Percentiles rank a stretch among this genome's conserved stretches.
These are phyloP conservation scores for Passer domesticus DNA, from an alignment of 2,113 vertebrate genomes.

Conservation along the genomic window DNA sequence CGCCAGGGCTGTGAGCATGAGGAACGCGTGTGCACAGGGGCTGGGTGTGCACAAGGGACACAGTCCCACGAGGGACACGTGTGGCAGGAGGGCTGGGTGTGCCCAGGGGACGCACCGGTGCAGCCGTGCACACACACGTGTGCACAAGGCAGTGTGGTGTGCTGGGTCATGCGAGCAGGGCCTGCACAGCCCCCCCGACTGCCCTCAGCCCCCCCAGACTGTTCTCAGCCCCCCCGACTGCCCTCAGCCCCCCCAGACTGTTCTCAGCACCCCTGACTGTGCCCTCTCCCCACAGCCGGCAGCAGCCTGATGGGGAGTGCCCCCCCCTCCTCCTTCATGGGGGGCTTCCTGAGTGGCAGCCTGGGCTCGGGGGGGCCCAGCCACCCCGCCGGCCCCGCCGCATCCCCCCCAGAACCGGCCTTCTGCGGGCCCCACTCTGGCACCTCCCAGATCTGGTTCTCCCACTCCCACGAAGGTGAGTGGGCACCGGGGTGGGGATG, in stretches of 20 bases:
- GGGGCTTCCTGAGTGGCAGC: conserved; percentile 93
- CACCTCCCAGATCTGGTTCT: conserved; percentile 96
- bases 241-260: background rate
- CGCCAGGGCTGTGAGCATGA: accelerated
- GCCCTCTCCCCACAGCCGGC: conserved; percentile 73
- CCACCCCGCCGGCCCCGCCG: conserved; percentile 83
- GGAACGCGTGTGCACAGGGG: accelerated
- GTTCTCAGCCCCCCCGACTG: background rate
- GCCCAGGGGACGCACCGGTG: background rate
- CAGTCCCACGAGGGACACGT: accelerated
- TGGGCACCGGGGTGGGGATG: accelerated
- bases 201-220: background rate
- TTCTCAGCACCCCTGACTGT: background rate
- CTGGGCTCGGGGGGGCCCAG: conserved; percentile 87
- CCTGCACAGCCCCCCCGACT: background rate
- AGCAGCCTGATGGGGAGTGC: conserved; percentile 93
- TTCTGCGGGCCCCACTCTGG: conserved; percentile 90
- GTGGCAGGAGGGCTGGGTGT: background rate
- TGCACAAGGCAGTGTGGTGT: accelerated
- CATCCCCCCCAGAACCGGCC: conserved; percentile 88
- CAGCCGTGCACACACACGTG: accelerated
- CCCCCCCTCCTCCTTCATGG: conserved; percentile 92
- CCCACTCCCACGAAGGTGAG: conserved; percentile 97
- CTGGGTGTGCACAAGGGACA: accelerated
- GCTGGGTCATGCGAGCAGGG: accelerated